Conservation (phyloP, 2,888 invertebrate species). For the Drosophila austrosaltans region DNA sequence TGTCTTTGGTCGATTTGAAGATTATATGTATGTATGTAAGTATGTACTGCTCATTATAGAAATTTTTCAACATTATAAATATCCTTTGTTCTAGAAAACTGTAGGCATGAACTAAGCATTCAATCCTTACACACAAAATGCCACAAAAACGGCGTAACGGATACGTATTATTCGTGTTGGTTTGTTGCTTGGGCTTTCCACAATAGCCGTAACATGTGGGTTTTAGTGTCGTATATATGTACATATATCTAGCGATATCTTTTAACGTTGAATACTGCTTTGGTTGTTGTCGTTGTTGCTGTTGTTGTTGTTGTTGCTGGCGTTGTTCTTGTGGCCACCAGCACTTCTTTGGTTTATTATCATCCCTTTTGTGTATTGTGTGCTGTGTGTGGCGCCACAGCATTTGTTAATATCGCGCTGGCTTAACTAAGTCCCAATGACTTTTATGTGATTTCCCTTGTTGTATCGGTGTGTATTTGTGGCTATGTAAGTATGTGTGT, state of each 20-base stretch:
- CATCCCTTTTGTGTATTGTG: slow-evolving; percentile 35
- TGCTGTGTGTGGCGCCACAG: slow-evolving; percentile 43
- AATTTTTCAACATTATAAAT: neutral
- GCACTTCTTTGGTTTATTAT: slow-evolving; percentile 40
- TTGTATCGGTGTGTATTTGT: slow-evolving; percentile 22
- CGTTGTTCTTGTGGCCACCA: slow-evolving; percentile 27
- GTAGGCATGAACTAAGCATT: neutral
- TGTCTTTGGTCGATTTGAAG: neutral
- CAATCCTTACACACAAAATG: slow-evolving; percentile 10
- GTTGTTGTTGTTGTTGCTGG: slow-evolving; percentile 15
- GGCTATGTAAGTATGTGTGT: slow-evolving; percentile 21
- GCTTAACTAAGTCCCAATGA: slow-evolving; percentile 77
- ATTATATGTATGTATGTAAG: neutral
- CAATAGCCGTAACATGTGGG: slow-evolving; percentile 66
- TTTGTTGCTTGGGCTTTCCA: slow-evolving; percentile 38
- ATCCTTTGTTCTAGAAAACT: neutral
- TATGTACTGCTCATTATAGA: neutral
- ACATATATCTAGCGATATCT: slow-evolving; percentile 24
- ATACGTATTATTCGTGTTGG: slow-evolving; percentile 9
- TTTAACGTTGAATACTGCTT: slow-evolving; percentile 20
- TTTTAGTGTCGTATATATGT: slow-evolving; percentile 54
- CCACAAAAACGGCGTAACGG: slow-evolving; percentile 3
- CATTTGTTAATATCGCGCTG: slow-evolving; percentile 76
- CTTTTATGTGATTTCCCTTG: slow-evolving; percentile 72
- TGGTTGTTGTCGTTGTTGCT: slow-evolving; percentile 28